Evolutionary conservation across 2,797 vertebrate genomes (phyloP).

Genomic region (Lepilemur septentrionalis): DNA sequence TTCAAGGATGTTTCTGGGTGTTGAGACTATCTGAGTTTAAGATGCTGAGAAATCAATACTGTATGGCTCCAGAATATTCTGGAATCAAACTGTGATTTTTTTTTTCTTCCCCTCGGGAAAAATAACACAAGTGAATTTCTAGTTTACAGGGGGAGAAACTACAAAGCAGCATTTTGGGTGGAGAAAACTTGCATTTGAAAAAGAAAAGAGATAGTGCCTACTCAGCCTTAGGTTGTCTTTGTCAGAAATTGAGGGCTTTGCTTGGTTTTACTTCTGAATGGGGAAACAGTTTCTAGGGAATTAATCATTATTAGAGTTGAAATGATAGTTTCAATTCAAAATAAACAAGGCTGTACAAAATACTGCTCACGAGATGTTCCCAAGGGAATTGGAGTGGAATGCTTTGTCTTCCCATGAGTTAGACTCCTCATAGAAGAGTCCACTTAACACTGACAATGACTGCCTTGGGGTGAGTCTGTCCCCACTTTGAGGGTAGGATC

Average conservation of each 20-base stretch:
- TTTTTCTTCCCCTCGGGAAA: neutral
- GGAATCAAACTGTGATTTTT: neutral
- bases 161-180: neutral
- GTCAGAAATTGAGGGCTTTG: neutral
- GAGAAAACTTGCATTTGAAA: conserved; percentile 3
- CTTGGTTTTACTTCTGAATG: neutral
- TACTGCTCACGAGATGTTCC: neutral
- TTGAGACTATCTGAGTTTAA: conserved; percentile 78
- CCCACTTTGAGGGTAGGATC: neutral
- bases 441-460: neutral
- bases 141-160: neutral
- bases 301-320: neutral
- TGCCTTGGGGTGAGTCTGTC: neutral
- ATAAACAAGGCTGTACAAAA: neutral
- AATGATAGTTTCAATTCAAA: conserved; percentile 10
- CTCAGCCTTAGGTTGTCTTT: neutral
- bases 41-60: conserved; percentile 22
- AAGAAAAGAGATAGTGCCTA: neutral
- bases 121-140: neutral
- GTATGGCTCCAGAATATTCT: conserved; percentile 2
- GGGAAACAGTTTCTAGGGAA: neutral
- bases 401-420: neutral
- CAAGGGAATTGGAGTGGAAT: neutral
- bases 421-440: neutral
- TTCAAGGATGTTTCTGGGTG: conserved; percentile 91